phyloP scores from a whole-genome alignment of 1,140 invertebrate species.

The Bradysia coprophila region DNA sequence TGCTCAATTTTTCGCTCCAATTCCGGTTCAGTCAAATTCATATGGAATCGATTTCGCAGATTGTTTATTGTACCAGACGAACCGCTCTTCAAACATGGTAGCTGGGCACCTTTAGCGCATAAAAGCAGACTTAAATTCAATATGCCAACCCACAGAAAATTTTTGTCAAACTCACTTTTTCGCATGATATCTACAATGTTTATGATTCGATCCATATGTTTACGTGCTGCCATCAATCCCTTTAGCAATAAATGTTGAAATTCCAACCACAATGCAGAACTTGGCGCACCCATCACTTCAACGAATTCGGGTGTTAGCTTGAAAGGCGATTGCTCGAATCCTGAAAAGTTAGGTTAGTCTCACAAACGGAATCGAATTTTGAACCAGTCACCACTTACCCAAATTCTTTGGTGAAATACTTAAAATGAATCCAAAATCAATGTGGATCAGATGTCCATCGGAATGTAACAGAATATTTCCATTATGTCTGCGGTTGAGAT shows the following conservation, averaged over 20 bases:
- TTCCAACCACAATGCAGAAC: conserved; percentile 95
- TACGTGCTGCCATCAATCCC: conserved; percentile 86
- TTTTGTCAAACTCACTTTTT: conserved; percentile 45
- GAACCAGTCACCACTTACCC: no score
- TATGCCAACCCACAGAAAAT: no score
- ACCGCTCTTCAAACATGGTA: conserved; percentile 89
- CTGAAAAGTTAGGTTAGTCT: no score
- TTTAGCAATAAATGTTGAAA: conserved; percentile 94
- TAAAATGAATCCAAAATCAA: conserved; percentile 98
- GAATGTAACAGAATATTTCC: conserved; percentile 94
- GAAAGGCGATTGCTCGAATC: conserved; percentile 64
- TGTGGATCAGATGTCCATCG: conserved; percentile 96
- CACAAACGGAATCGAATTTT: no score
- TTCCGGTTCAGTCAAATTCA: conserved; percentile 88
- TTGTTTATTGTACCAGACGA: conserved; percentile 64
- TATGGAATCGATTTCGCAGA: conserved; percentile 84
- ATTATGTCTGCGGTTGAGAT: conserved; percentile 68
- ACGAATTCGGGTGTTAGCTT: conserved; percentile 96
- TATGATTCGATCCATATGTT: conserved; percentile 92
- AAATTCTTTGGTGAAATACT: conserved; percentile 97
- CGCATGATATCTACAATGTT: conserved; percentile 96
- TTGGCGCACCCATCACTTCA: conserved; percentile 95
- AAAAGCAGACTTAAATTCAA: neutral
- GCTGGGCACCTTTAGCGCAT: conserved; percentile 60
- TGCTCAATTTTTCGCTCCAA: conserved; percentile 79